These are phyloP conservation scores for Bettongia penicillata DNA, from an alignment of 2,113 vertebrate genomes.

Conservation along the genomic window DNA sequence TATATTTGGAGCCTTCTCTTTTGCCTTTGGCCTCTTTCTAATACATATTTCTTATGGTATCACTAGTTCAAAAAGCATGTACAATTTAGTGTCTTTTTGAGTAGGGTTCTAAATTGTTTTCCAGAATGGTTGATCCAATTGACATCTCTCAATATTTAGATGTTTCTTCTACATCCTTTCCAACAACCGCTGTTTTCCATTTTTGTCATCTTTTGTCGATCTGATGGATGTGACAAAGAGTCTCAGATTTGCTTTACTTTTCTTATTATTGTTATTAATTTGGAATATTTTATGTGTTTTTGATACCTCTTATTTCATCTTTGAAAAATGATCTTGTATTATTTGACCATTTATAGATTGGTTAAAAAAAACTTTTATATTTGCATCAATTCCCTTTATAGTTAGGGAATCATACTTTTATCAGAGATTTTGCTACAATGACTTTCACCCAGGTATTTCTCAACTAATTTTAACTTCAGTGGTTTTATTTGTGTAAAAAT, in stretches of 20 bases:
- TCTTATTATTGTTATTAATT: background rate
- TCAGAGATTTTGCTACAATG: background rate
- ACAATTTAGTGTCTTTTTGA: background rate
- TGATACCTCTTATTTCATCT: background rate
- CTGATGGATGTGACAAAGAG: background rate
- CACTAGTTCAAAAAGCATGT: background rate
- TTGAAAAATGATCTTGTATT: background rate
- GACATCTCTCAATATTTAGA: background rate
- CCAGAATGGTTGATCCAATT: background rate
- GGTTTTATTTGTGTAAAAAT: background rate
- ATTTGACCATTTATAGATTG: background rate
- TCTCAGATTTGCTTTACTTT: background rate
- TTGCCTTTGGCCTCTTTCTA: background rate
- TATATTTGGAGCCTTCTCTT: background rate
- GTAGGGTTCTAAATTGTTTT: background rate
- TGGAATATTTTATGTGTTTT: background rate
- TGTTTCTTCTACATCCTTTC: background rate
- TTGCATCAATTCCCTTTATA: background rate
- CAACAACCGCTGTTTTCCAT: background rate
- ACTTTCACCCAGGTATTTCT: background rate
- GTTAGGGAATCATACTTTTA: background rate
- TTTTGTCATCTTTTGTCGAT: background rate
- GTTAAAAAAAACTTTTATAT: background rate
- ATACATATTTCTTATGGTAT: background rate
- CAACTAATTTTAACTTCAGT: background rate